Base-by-base conservation (phyloP, 2,888 invertebrate genomes). In the Meliscaeva auricollis region DNA sequence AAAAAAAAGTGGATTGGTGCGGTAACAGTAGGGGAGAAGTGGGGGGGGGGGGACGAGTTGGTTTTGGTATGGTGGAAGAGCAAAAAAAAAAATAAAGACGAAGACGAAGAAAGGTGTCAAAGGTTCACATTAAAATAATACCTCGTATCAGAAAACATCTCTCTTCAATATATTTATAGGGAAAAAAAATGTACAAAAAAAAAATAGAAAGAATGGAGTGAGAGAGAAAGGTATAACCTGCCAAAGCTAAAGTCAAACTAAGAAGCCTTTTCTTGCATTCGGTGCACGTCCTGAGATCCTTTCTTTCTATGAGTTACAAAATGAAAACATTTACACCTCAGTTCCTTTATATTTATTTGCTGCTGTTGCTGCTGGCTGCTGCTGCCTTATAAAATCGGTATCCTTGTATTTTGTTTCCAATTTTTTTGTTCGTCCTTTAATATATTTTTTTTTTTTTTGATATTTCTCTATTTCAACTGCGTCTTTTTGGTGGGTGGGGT, bases 311-410 rank as follows among this genome's bases (percentile, higher is more conserved):
- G 41, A 85, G 73, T 77, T 75, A 60, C 81, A 85, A 85, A 85
- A 85, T 85, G 85, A 85, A 85, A 85, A 85, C 85, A 85, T 85
- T 85, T 81, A 85, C 85, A 85, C 85, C 81, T 81, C 85, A 81
- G 75, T 76, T 80, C 72, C 52, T 69, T 75, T 78, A 79, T 75
- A 78, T 68, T 9, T 62, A 58, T 58, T 58, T 58, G 58, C 35
- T 64, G 44, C 1, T 38, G 38, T 8, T 26, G 26, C 26, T 26
- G n/a, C n/a, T n/a, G n/a, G n/a, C n/a, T n/a, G n/a, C 26, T 26
- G 26, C 4, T 26, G 26, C 64, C 58, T 44, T 60, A 68, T 60
- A 66, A 52, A 30, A 73, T 58, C 58, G 26, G 44, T 44, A 52
- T 48, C 20, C 6, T 22, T 50, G 9, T 32, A 56, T 54, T 56